Evolutionary conservation across 1,140 invertebrate species (phyloP).

Genomic region (Carcinoscorpius rotundicauda): DNA sequence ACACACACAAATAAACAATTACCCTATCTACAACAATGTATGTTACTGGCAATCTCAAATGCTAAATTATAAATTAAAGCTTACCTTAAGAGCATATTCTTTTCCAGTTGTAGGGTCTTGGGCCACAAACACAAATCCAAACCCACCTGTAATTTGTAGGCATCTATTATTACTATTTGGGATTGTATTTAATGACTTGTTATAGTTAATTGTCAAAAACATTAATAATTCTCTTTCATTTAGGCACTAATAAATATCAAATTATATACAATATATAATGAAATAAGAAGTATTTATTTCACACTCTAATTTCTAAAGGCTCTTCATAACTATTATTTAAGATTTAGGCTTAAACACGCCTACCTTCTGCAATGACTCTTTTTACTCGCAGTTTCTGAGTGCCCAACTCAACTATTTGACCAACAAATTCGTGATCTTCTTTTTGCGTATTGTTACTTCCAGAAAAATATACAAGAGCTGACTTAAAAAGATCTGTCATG

Average conservation of each 20-base stretch:
- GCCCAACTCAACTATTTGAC: conserved; percentile 75
- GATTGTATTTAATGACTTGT: neutral
- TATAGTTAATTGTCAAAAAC: neutral
- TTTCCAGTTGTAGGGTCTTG: conserved; percentile 73
- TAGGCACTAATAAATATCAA: no score
- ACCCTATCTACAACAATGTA: no score
- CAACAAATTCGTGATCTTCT: conserved; percentile 76
- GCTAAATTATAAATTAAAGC: no score
- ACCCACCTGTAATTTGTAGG: conserved; percentile 60
- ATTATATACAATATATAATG: no score
- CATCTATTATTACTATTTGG: conserved; percentile 2
- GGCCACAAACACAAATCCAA: conserved; percentile 85
- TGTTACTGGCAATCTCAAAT: no score
- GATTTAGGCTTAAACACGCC: conserved; percentile 19
- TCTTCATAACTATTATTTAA: no score
- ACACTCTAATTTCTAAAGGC: no score
- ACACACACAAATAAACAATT: no score
- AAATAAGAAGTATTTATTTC: no score
- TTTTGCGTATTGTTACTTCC: conserved; percentile 43
- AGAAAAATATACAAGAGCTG: conserved; percentile 64
- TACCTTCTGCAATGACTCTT: conserved; percentile 87
- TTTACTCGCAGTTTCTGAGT: conserved; percentile 77
- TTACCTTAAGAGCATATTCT: conserved; percentile 76
- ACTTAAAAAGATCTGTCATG: conserved; percentile 80
- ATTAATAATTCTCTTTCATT: no score